These are phyloP conservation scores for Cynoglossus semilaevis DNA, from an alignment of 2,113 vertebrate genomes.

Conservation along the genomic window DNA sequence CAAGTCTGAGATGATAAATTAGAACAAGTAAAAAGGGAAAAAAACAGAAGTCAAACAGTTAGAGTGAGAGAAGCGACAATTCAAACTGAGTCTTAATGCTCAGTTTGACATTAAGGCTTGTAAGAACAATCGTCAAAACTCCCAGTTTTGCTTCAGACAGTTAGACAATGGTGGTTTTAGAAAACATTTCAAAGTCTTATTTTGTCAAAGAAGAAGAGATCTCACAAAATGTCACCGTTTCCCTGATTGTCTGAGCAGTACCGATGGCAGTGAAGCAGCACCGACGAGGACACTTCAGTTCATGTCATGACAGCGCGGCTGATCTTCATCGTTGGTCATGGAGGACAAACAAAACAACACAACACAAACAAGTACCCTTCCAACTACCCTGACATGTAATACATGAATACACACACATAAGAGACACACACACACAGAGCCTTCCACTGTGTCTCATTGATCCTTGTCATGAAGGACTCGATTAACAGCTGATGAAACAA, in stretches of 20 bases:
- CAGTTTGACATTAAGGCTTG: conserved; percentile 10
- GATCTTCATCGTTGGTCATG: conserved; percentile 4
- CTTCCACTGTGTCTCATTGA: conserved; percentile 46
- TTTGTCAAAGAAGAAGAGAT: conserved; percentile 23
- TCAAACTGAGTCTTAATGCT: conserved; percentile 9
- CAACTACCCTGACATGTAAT: neutral
- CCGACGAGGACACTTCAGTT: conserved; percentile 2
- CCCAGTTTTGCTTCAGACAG: conserved; percentile 20
- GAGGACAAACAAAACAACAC: neutral
- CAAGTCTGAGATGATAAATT: conserved; percentile 37
- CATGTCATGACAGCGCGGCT: conserved; percentile 6
- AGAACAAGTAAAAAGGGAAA: conserved; percentile 45
- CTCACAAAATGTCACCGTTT: conserved; percentile 37
- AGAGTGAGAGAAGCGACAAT: conserved; percentile 2
- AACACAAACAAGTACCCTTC: conserved; percentile 5
- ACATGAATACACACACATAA: neutral
- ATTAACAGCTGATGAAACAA: conserved; percentile 61
- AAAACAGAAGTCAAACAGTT: conserved; percentile 21
- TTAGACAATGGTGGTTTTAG: neutral
- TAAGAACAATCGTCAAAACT: conserved; percentile 12
- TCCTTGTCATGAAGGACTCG: conserved; percentile 54
- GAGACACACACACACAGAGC: neutral
- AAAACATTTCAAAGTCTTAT: conserved; percentile 2
- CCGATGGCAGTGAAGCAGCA: neutral
- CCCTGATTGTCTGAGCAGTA: conserved; percentile 13